Evolutionary conservation across 2,888 invertebrate species (phyloP), one percentile per base, ranked within the genome.

Genomic region (Lepidocyrtoides sp.): DNA sequence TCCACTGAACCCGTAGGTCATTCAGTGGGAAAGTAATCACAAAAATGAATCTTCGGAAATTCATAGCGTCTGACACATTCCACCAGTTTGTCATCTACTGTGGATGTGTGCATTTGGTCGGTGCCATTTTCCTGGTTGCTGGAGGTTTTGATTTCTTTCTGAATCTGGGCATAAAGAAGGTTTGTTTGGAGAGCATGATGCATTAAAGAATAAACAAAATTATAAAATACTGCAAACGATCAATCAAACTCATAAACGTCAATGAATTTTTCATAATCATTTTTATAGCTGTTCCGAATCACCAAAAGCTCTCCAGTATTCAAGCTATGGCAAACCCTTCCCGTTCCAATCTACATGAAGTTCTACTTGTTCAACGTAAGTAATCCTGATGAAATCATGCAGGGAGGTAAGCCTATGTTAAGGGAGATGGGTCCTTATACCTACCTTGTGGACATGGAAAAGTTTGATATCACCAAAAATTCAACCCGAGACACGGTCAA

Each of bases 371-470:
- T 91, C 91, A 91, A 91, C 29, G 81, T 91, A 14, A 69, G 81
- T 17, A 91, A 91, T 60, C 91, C 91, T 0, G 91, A 91, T 54
- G 85, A 91, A 0, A 44, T 91, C 54, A 23, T 8, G 1, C 57
- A 69, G 14, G 91, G 91, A 69, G 92, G 20, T 4, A 85, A 75
- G 54, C 79, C 87, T 1, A 44, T 84, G 8, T 83, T 89, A 0
- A 48, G 41, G 8, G 89, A 89, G 63, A 69, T 89, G 81, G 94
- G 94, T 17, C 94, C 94, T 0, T 94, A 93, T 72, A 88, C 88
- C 3, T 92, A 92, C 29, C 48, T 93, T 36, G 88, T 72, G 66
- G 89, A 92, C 85, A 77, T 79, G 77, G 90, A 91, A 41, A 93
- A 93, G 48, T 90, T 77, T 44, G 87, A 92, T 29, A 77, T 92